A percentile compares a stretch with the other conserved stretches of the same genome.
These are phyloP conservation scores for Lycodopsis pacificus DNA, from an alignment of 2,797 vertebrate species.

Conservation along the genomic window DNA sequence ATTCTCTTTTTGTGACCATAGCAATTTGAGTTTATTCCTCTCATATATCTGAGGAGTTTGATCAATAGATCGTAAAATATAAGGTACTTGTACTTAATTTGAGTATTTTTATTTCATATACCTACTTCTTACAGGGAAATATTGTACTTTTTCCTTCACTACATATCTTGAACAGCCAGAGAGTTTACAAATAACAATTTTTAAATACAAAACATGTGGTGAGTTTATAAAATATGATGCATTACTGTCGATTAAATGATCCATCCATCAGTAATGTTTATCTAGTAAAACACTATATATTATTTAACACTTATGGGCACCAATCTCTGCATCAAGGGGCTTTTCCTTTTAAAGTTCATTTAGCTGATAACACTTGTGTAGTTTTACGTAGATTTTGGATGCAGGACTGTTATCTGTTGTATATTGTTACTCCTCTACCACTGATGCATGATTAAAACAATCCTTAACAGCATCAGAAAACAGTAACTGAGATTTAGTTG, in stretches of 20 bases:
- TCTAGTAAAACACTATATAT: neutral
- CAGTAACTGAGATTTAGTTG: neutral
- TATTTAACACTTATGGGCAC: neutral
- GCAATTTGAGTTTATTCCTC: conserved; percentile 23
- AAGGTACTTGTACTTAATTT: neutral
- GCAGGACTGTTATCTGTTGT: neutral
- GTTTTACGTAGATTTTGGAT: neutral
- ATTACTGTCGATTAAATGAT: too few relatives aligned
- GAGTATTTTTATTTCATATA: neutral
- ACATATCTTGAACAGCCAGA: neutral
- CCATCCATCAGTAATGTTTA: neutral
- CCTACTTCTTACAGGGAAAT: neutral
- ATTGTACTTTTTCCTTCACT: neutral
- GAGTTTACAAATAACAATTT: neutral
- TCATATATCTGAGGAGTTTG: conserved; percentile 17
- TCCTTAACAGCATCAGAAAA: neutral
- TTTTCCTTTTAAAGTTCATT: neutral
- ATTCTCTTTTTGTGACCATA: conserved; percentile 23
- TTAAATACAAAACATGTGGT: neutral
- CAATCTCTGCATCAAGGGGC: neutral
- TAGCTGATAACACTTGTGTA: neutral
- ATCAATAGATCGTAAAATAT: neutral
- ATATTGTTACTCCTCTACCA: neutral
- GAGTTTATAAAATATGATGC: neutral
- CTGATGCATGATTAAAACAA: neutral